Base-by-base conservation (phyloP, 2,888 invertebrate species). In the Drosophila paranaensis region DNA sequence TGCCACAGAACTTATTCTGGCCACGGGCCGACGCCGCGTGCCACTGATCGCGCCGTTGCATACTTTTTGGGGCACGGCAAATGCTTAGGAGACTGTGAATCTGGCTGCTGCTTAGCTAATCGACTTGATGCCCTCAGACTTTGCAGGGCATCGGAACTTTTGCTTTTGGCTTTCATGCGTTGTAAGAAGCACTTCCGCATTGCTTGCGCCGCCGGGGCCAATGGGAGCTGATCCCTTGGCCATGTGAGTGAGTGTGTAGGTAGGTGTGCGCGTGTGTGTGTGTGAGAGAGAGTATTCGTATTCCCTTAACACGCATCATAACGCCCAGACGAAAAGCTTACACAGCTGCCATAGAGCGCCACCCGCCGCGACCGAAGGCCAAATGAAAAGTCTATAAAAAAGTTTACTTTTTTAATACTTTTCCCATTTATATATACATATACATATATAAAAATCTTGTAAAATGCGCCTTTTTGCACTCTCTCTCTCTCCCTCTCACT, bases 351-450 rank as follows among this genome's bases (percentile, higher is more conserved):
- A 48, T 13, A n/a, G 37, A 37, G 37, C 37, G 37, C 37, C 4
- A 13, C 37, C 11, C 10, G 20, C 13, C 25, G 13, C 33, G 54
- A 53, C 42, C 53, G 42, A 43, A 50, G 66, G 53, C 48, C 42
- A 56, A 74, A 81, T 77, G 88, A 84, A 72, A 77, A 84, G 85
- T 84, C 82, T 82, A 83, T 83, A 85, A 86, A 88, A 88, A 88
- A 88, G 86, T 89, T 90, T 81, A 90, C 90, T 90, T 90, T 90
- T 88, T 89, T 89, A 89, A 89, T 89, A 90, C 88, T 88, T 88
- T 89, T 79, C 86, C 60, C 90, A 89, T 89, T 89, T 85, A 85
- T 83, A 83, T 78, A 86, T n/a, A 53, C 25, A n/a, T 37, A 20
- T 35, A 79, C 81, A 82, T 79, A 86, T 79, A 90, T 88, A 90